These are phyloP conservation scores for Heteractis magnifica DNA, from an alignment of 92 coral and sea anemone genomes.

Conservation along the genomic window DNA sequence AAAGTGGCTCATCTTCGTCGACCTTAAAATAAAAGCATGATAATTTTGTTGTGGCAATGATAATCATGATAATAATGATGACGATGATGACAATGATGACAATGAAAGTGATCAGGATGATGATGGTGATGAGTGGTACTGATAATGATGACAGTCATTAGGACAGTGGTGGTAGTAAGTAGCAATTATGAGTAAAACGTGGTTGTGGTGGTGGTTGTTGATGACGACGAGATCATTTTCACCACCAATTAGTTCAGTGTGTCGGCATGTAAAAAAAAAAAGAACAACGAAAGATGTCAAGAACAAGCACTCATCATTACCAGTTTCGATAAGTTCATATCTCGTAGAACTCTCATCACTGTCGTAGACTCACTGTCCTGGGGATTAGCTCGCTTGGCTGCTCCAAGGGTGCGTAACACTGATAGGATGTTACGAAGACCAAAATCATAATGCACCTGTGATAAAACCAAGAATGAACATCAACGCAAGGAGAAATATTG, in stretches of 20 bases:
- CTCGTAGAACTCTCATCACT: constrained; percentile 85
- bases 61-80: not conserved
- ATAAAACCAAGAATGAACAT: not conserved
- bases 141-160: no score
- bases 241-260: no score
- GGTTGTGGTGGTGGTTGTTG: no score
- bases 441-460: constrained; percentile 84
- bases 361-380: constrained; percentile 90
- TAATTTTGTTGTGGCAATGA: not conserved
- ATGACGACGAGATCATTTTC: no score
- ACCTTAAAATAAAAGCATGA: constrained; percentile 43
- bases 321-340: constrained; percentile 89
- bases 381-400: constrained; percentile 90
- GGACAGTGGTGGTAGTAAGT: no score
- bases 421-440: constrained; percentile 85
- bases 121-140: not conserved
- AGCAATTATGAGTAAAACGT: no score
- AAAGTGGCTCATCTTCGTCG: constrained; percentile 87
- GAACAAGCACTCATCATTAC: constrained; percentile 22
- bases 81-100: not conserved
- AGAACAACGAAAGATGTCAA: no score
- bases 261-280: no score
- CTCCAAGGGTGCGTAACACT: constrained; percentile 87
- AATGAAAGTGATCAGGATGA: not conserved
- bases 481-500: not conserved